phyloP scores from a whole-genome alignment of 1,140 invertebrate genomes.

The Octopus sinensis region DNA sequence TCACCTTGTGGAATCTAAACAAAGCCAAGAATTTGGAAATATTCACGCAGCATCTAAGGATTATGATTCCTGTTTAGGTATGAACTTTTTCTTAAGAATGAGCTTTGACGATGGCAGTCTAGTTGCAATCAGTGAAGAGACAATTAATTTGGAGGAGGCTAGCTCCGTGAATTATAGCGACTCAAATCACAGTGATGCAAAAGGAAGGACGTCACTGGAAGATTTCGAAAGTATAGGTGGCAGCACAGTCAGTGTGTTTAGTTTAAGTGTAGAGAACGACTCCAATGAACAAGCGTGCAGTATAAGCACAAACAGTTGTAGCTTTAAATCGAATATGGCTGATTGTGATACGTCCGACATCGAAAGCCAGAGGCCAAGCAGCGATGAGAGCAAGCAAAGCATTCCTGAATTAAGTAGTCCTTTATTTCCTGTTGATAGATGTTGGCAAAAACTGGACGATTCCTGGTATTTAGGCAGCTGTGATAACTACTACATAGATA shows the following conservation, averaged over 20 bases:
- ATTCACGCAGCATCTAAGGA: not conserved
- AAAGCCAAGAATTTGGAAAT: not conserved
- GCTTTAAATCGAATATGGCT: not conserved
- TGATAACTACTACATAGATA: no score
- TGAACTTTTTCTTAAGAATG: not conserved
- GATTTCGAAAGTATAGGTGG: not conserved
- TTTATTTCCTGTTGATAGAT: no score
- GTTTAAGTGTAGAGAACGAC: not conserved
- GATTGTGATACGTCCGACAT: not conserved
- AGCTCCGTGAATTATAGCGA: not conserved
- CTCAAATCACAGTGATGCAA: not conserved
- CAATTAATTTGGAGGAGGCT: not conserved
- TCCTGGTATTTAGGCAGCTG: no score
- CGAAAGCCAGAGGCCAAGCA: not conserved
- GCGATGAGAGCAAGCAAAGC: not conserved
- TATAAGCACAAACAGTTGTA: not conserved
- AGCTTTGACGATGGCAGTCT: not conserved
- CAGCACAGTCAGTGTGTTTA: not conserved
- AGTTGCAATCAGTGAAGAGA: not conserved
- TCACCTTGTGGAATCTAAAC: not conserved
- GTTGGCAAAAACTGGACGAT: no score
- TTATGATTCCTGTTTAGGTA: constrained; percentile 1
- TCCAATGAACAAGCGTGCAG: not conserved
- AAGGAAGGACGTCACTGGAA: no score
- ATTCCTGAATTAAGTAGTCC: not conserved